phyloP scores from a whole-genome alignment of 2,113 vertebrate species.

The Noctilio leporinus region DNA sequence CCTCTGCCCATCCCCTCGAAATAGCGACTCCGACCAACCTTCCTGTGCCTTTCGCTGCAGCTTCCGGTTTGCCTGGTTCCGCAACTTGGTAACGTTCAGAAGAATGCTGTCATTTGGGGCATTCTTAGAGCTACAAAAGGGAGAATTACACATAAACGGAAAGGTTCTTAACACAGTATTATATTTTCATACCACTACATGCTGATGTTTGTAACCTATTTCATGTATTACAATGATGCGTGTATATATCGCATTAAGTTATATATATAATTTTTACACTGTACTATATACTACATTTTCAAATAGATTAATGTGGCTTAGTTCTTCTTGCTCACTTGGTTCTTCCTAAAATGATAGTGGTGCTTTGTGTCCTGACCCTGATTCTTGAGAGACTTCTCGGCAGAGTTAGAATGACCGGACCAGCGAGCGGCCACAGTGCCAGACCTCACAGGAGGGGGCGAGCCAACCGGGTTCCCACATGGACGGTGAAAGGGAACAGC shows the following conservation, averaged over 20 bases:
- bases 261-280: not conserved
- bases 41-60: not conserved
- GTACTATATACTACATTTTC: not conserved
- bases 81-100: too few relatives aligned
- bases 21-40: not conserved
- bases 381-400: not conserved
- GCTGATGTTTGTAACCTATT: not conserved
- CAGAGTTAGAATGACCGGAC: too few relatives aligned
- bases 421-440: too few relatives aligned
- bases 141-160: too few relatives aligned
- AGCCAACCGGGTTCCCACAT: accelerated
- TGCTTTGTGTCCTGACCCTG: not conserved
- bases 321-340: not conserved
- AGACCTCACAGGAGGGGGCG: not conserved
- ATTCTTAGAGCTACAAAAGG: too few relatives aligned
- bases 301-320: not conserved
- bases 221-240: not conserved
- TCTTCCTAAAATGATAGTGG: not conserved
- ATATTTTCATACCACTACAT: not conserved
- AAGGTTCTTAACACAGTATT: not conserved
- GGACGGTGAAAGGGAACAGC: not conserved
- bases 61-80: not conserved
- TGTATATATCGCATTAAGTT: not conserved
- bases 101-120: too few relatives aligned
- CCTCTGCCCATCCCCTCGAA: not conserved